Base-by-base conservation (phyloP, 2,113 vertebrate genomes). In the Onychorhynchus coronatus region DNA sequence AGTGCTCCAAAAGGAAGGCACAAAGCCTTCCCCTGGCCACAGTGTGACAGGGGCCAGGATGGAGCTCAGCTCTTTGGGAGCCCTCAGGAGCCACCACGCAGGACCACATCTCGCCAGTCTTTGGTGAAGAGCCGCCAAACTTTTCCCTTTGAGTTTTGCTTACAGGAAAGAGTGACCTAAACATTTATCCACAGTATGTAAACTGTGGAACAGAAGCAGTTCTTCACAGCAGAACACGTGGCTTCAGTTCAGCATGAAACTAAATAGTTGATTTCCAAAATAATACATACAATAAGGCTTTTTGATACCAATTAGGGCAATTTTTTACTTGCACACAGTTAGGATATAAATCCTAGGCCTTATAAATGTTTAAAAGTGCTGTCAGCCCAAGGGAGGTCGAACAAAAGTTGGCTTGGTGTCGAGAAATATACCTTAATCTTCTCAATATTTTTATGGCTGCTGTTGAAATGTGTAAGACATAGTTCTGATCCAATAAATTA, bases 211-310 rank as follows among this genome's bases (percentile, higher is more conserved):
- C 59, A 93, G 76, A 42, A 83, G 68, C 35, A 39, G 20, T 68
- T 96, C 87, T 82, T 88, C 62, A 65, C 2, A 9, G 31, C 30
- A 91, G 53, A 75, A 82, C 7, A 5, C 20, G 13, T 30, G 21
- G 81, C 96, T 97, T 95, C 50, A 91, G 39, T 91, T 89, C 46
- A 81, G 52, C 72, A 35, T 30, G 70, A 92, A 75, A 91, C 74
- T 92, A 95, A 97, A 91, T 62, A 95, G 86, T 85, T 71, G 3
- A 86, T 97, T 91, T 70, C 68, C n/a, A 88, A 96, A 97, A 88
- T 65, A 93, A 84, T 49, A 68, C 16, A 30, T 91, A 59, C 58
- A 39, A 59, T 85, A 81, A 88, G 39, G 17, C 59, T 55, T 56
- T 91, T 50, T 73, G 44, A 91, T 79, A 68, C 72, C 91, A 96